phyloP scores from a whole-genome alignment of 2,797 vertebrate species.

The Hephaestus fuliginosus region DNA sequence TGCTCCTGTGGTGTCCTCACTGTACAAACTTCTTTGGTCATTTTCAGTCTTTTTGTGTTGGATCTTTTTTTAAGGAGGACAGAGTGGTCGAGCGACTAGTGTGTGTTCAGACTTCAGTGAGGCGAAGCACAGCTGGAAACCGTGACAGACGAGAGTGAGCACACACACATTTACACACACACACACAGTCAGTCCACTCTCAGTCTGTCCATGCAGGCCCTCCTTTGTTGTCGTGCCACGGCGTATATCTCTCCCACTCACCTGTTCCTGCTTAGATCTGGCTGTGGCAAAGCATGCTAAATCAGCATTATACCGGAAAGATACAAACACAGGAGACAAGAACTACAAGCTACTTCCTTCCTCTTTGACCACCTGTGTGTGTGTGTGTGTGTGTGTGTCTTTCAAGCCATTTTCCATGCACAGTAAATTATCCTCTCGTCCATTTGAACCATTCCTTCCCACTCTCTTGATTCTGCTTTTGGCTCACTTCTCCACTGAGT shows the following conservation, averaged over 20 bases:
- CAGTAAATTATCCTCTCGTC: conserved; percentile 43
- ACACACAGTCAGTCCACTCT: conserved; percentile 10
- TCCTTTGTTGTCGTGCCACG: conserved; percentile 60
- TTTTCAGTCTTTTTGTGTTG: background rate
- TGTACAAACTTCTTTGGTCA: background rate
- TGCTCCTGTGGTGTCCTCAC: conserved; percentile 1
- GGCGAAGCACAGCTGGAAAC: conserved; percentile 64
- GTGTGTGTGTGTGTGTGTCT: conserved; percentile 12
- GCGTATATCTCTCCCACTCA: conserved; percentile 62
- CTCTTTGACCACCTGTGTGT: conserved; percentile 29
- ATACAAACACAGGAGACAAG: conserved; percentile 51
- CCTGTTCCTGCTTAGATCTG: conserved; percentile 80
- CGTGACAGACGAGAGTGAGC: conserved; percentile 23
- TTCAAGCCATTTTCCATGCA: conserved; percentile 30
- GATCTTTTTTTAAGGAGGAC: conserved; percentile 30
- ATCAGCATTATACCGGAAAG: conserved; percentile 74
- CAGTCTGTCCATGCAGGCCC: conserved; percentile 17
- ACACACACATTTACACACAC: background rate
- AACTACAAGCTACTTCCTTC: conserved; percentile 41
- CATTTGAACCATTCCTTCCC: conserved; percentile 40
- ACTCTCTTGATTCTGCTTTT: conserved; percentile 54
- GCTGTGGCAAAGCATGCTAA: conserved; percentile 61
- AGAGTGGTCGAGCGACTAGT: conserved; percentile 38
- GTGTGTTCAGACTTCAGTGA: conserved; percentile 21
- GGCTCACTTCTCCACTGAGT: conserved; percentile 51